phyloP scores from a whole-genome alignment of 2,888 invertebrate species.

The Eustalomyia histrio region DNA sequence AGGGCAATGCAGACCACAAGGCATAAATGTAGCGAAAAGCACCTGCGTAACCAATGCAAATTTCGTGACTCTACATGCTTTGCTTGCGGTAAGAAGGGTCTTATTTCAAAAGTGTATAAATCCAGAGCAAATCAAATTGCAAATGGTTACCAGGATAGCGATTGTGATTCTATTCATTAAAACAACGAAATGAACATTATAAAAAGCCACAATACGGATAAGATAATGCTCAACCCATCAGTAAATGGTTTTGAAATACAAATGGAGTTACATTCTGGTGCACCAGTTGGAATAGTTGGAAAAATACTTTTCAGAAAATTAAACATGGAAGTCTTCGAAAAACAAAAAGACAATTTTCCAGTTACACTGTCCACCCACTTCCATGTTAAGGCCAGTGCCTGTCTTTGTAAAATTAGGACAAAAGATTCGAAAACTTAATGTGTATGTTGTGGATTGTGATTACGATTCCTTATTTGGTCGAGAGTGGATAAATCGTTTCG shows the following conservation, averaged over 20 bases:
- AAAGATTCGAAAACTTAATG: background rate
- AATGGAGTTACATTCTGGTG: slow-evolving; percentile 44
- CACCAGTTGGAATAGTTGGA: slow-evolving; percentile 28
- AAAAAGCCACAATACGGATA: background rate
- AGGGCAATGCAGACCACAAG: background rate
- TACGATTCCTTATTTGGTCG: slow-evolving; percentile 1
- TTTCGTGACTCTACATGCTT: slow-evolving; percentile 5
- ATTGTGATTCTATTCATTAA: background rate
- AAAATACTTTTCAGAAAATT: slow-evolving; percentile 5
- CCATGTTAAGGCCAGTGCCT: slow-evolving; percentile 7
- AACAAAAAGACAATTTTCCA: slow-evolving; percentile 7
- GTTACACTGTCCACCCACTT: slow-evolving; percentile 15
- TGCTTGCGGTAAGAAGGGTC: slow-evolving; percentile 3
- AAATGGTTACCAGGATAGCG: background rate
- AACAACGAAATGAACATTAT: background rate
- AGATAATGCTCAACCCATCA: slow-evolving; percentile 5
- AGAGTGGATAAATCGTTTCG: slow-evolving; percentile 19
- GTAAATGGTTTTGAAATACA: slow-evolving; percentile 28
- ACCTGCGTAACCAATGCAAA: slow-evolving; percentile 1
- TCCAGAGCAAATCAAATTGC: slow-evolving; percentile 1
- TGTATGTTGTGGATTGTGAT: slow-evolving; percentile 19
- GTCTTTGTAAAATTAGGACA: background rate
- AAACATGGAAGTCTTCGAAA: slow-evolving; percentile 16
- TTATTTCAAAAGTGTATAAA: slow-evolving; percentile 16
- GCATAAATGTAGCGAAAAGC: background rate